These are phyloP conservation scores for Cheilosia pagana DNA, from an alignment of 2,888 invertebrate genomes.

Conservation along the genomic window DNA sequence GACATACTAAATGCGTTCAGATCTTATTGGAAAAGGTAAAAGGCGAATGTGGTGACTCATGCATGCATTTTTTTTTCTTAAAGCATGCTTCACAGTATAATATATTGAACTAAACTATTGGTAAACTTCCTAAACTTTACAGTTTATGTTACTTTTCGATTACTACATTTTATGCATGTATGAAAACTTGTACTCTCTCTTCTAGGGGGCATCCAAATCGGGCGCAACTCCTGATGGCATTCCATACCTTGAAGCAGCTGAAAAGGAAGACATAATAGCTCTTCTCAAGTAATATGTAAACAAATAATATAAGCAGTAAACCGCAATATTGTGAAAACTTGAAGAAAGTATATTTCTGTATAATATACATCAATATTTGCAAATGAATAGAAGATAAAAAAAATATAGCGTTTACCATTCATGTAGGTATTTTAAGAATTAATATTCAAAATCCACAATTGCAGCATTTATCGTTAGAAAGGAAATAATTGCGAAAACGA, in stretches of 20 bases:
- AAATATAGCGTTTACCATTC: slow-evolving; percentile 23
- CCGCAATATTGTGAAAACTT: slow-evolving; percentile 20
- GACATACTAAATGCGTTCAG: slow-evolving; percentile 95
- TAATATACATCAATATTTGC: background rate
- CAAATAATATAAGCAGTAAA: background rate
- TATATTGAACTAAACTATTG: background rate
- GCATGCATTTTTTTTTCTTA: background rate
- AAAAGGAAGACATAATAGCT: slow-evolving; percentile 91
- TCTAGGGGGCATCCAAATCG: slow-evolving; percentile 91
- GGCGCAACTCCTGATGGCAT: slow-evolving; percentile 95
- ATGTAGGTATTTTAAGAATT: slow-evolving; percentile 13
- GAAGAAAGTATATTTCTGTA: background rate
- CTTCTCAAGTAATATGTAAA: slow-evolving; percentile 48
- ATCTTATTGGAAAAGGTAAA: slow-evolving; percentile 93
- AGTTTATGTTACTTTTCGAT: too few relatives aligned
- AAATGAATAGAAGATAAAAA: background rate
- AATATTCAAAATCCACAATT: background rate
- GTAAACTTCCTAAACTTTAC: too few relatives aligned
- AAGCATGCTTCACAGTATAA: too few relatives aligned
- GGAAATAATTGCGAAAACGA: background rate
- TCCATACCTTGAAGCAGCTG: slow-evolving; percentile 94
- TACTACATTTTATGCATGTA: background rate
- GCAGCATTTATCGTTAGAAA: background rate
- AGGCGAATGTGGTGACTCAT: slow-evolving; percentile 59
- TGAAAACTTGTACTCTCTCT: background rate